Evolutionary conservation across 2,888 invertebrate species (phyloP), one percentile per base, ranked within the genome.

Genomic region (Lasius fuliginosus): DNA sequence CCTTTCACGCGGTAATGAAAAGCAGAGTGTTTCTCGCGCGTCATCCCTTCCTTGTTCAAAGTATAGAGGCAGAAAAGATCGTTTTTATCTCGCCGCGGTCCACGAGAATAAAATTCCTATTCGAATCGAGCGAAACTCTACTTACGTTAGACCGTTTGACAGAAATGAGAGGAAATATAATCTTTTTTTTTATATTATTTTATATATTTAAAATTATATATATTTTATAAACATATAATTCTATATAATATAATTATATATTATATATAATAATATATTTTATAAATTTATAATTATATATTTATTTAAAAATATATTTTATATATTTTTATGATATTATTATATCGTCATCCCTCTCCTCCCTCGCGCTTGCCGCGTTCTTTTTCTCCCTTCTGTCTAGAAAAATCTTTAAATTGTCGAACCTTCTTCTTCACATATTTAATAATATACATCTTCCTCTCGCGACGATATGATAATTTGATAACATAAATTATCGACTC

Each of bases 401-500:
- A n/a, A 53, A 49, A 49, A 53, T 53, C n/a, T 15, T 49, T 49
- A n/a, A n/a, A 53, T 53, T 46, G 5, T 18, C 18, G 15, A 18
- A 46, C 5, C 49, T n/a, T 53, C 2, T 8, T n/a, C n/a, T n/a
- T 1, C 8, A 2, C 49, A n/a, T 53, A 53, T 53, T 53, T n/a
- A n/a, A 53, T 53, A 53, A 53, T 53, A 53, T 53, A n/a, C 1
- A 53, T 53, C 6, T 53, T 53, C n/a, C n/a, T 53, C 8, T 8
- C 49, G n/a, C 2, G n/a, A 53, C 8, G 8, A 1, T n/a, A 53
- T 53, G 2, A 53, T n/a, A 53, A 36, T 64, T 81, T 42, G 76
- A 62, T n/a, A 18, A 67, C 6, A 53, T 62, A 77, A 42, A n/a
- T 53, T 65, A 42, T 68, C 49, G n/a, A 87, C 91, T 92, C 81